Evolutionary conservation across 2,113 vertebrate genomes (phyloP).

Genomic region (Syngnathoides biaculeatus): DNA sequence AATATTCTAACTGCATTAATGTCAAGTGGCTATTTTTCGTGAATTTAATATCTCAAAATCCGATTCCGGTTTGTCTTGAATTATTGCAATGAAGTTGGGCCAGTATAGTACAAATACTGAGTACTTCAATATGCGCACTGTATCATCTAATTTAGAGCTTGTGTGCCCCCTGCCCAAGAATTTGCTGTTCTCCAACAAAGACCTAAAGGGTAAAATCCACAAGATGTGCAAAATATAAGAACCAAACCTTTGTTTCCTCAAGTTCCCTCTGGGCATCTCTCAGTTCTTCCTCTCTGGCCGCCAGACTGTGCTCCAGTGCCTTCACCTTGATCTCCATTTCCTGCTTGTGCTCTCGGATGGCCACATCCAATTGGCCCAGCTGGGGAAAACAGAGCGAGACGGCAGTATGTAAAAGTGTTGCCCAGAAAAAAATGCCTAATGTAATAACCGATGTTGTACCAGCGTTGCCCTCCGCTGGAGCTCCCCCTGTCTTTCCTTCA

Average conservation of each 20-base stretch:
- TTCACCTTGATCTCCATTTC: conserved; percentile 88
- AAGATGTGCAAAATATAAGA: too few species aligned
- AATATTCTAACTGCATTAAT: too few species aligned
- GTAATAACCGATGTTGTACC: conserved; percentile 65
- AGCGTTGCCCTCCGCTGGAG: conserved; percentile 89
- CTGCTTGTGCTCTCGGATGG: conserved; percentile 83
- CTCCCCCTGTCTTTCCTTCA: conserved; percentile 92
- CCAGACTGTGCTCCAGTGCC: conserved; percentile 78
- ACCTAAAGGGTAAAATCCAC: too few species aligned
- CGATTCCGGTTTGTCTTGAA: too few species aligned
- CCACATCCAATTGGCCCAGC: conserved; percentile 87
- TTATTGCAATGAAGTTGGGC: too few species aligned
- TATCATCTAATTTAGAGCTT: too few species aligned
- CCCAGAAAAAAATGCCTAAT: neutral
- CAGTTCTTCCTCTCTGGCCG: conserved; percentile 78
- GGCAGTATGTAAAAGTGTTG: neutral
- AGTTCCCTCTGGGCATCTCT: conserved; percentile 79
- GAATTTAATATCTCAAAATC: too few species aligned
- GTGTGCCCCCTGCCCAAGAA: too few species aligned
- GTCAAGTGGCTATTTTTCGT: too few species aligned
- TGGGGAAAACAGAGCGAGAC: conserved; percentile 46
- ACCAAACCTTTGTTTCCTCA: conserved; percentile 77
- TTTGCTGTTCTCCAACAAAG: too few species aligned
- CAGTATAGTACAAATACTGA: too few species aligned
- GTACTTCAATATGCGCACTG: too few species aligned